phyloP scores from a whole-genome alignment of 1,140 invertebrate species.

The Formica exsecta region DNA sequence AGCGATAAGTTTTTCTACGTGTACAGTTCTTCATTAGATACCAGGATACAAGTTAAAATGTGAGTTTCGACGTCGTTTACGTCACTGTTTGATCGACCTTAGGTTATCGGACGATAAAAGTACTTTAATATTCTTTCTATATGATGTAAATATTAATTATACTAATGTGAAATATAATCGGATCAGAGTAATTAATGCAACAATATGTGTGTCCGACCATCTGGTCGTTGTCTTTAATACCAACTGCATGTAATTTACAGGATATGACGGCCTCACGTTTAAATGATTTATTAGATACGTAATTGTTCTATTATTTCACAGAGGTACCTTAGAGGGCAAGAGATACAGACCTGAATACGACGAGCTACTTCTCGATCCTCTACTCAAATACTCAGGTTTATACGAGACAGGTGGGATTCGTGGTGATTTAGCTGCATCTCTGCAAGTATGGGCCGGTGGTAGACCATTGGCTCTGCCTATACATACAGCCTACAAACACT shows the following conservation, averaged over 20 bases:
- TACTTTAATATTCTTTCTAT: background rate
- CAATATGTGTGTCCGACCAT: background rate
- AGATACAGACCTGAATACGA: constrained; percentile 95
- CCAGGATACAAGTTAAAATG: constrained; percentile 97
- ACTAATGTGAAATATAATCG: constrained; percentile 53
- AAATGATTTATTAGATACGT: background rate
- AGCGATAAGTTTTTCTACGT: constrained; percentile 94
- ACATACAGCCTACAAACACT: constrained; percentile 97
- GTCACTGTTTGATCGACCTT: constrained; percentile 57
- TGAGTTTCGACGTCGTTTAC: constrained; percentile 87
- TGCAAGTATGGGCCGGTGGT: constrained; percentile 95
- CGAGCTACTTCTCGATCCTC: constrained; percentile 94
- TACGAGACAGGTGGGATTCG: constrained; percentile 91
- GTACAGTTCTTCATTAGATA: constrained; percentile 96
- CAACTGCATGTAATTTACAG: constrained; percentile 9
- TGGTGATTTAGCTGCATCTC: constrained; percentile 95
- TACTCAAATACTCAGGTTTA: constrained; percentile 96
- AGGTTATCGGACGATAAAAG: constrained; percentile 58
- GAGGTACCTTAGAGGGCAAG: constrained; percentile 97
- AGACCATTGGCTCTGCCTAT: constrained; percentile 95
- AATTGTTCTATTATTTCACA: constrained; percentile 84
- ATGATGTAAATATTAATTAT: constrained; percentile 35
- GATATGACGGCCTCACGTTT: background rate
- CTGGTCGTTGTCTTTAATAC: constrained; percentile 10
- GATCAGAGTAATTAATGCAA: constrained; percentile 59